Evolutionary conservation across 2,888 invertebrate genomes (phyloP).

Genomic region (Seira ritae): DNA sequence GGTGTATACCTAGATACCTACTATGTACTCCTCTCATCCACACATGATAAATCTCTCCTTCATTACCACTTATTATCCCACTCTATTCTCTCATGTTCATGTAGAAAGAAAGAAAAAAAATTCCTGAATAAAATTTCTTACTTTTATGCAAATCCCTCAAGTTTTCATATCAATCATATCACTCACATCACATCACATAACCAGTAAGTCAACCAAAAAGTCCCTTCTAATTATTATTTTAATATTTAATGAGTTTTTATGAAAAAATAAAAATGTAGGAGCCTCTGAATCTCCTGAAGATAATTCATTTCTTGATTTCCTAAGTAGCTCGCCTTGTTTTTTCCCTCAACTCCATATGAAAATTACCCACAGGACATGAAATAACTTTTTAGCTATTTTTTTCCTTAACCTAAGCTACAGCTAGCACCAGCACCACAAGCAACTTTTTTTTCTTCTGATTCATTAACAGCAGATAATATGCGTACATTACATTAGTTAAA

Average conservation of each 20-base stretch:
- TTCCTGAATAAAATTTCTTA: constrained; percentile 2
- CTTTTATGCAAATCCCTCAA: constrained; percentile 29
- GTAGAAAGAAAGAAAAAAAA: neutral
- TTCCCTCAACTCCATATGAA: neutral
- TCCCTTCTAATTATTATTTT: constrained; percentile 53
- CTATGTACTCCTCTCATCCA: too few species aligned
- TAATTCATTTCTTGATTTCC: constrained; percentile 1
- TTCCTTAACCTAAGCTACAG: neutral
- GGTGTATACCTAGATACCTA: constrained; percentile 4
- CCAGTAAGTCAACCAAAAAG: constrained; percentile 24
- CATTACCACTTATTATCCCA: neutral
- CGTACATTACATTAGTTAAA: constrained; percentile 22
- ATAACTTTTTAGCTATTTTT: neutral
- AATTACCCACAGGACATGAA: neutral
- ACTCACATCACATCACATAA: too few species aligned
- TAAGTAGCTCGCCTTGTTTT: constrained; percentile 41
- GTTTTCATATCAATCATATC: constrained; percentile 30
- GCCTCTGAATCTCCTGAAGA: neutral
- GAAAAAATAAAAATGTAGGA: neutral
- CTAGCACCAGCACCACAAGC: neutral
- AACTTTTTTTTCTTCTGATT: constrained; percentile 34
- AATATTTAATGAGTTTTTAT: constrained; percentile 58
- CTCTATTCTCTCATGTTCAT: neutral
- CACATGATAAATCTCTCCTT: constrained; percentile 13
- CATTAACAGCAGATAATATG: constrained; percentile 16